These are phyloP conservation scores for Meles meles DNA, from an alignment of 2,113 vertebrate genomes.

Conservation along the genomic window DNA sequence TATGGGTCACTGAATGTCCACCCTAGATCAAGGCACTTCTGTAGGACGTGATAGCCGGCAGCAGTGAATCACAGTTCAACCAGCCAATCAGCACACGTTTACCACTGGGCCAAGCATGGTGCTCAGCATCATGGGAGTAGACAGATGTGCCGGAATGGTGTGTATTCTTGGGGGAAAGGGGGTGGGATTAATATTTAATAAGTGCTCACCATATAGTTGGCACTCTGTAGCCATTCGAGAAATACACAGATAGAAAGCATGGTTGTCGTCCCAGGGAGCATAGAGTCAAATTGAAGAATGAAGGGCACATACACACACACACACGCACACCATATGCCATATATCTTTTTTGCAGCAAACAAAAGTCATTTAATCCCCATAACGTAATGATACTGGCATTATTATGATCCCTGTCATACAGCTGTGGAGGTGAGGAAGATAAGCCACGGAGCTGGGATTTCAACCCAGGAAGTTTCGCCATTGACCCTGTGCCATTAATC, in stretches of 20 bases:
- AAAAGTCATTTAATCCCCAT: background rate
- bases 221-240: background rate
- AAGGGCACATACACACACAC: background rate
- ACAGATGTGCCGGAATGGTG: background rate
- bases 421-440: background rate
- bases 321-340: background rate
- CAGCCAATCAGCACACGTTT: background rate
- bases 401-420: background rate
- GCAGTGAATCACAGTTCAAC: background rate
- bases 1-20: background rate
- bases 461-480: background rate
- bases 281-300: background rate
- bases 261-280: background rate
- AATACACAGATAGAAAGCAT: background rate
- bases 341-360: background rate
- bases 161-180: background rate
- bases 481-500: background rate
- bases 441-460: background rate
- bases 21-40: background rate
- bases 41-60: fast-evolving
- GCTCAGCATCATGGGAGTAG: background rate
- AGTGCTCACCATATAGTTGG: background rate
- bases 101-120: background rate
- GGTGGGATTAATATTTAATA: background rate
- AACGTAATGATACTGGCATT: background rate